These are phyloP conservation scores for Palaemon carinicauda DNA, from an alignment of 1,140 invertebrate genomes.

Conservation along the genomic window DNA sequence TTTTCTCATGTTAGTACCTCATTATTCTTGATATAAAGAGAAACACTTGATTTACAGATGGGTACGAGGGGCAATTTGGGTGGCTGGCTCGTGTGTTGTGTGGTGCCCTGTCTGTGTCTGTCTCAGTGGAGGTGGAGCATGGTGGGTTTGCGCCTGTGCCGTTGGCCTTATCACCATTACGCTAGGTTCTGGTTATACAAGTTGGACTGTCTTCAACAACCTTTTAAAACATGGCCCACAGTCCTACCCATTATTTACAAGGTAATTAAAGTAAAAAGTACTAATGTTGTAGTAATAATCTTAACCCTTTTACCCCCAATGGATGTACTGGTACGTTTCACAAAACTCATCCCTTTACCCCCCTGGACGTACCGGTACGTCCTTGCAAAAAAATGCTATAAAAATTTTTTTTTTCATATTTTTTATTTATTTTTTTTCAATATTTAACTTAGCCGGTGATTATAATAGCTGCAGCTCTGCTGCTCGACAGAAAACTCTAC, in stretches of 20 bases:
- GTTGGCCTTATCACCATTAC: slow-evolving; percentile 48
- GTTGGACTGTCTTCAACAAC: slow-evolving; percentile 46
- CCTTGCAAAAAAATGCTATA: too few relatives aligned
- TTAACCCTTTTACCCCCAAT: too few relatives aligned
- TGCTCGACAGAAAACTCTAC: too few relatives aligned
- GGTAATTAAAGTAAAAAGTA: slow-evolving; percentile 12
- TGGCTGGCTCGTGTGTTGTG: slow-evolving; percentile 43
- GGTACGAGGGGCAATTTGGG: slow-evolving; percentile 41
- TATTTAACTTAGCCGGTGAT: too few relatives aligned
- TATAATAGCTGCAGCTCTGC: too few relatives aligned
- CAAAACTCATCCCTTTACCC: too few relatives aligned
- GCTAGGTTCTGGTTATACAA: slow-evolving; percentile 45
- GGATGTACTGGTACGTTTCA: too few relatives aligned
- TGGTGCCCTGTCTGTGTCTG: slow-evolving; percentile 51
- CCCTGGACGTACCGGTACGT: too few relatives aligned
- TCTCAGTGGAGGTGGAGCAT: slow-evolving; percentile 48
- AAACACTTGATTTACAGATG: slow-evolving; percentile 15
- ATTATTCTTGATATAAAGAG: not conserved
- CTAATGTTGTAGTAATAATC: too few relatives aligned
- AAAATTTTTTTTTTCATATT: too few relatives aligned
- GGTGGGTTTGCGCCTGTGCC: slow-evolving; percentile 50
- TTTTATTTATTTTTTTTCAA: too few relatives aligned
- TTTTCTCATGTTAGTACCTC: too few relatives aligned
- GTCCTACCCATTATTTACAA: slow-evolving; percentile 39
- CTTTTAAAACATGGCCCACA: slow-evolving; percentile 34